A percentile compares a stretch with the other conserved stretches of the same genome.
Conservation (phyloP, 2,113 vertebrate genomes). For the Excalfactoria chinensis region DNA sequence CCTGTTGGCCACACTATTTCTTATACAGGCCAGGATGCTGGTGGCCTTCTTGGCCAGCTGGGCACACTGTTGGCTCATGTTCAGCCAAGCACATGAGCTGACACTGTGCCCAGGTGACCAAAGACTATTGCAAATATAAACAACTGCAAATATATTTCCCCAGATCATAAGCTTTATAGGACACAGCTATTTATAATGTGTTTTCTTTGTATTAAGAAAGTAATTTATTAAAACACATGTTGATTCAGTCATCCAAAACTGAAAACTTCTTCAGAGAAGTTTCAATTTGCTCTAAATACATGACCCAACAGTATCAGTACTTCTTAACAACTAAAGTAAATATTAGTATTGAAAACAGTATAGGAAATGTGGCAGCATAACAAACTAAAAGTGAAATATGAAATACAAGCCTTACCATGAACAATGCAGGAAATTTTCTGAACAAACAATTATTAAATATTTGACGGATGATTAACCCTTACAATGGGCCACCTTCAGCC, state of each 20-base stretch:
- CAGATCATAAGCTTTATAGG: not conserved
- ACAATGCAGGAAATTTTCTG: slow-evolving; percentile 78
- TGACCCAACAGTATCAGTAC: not conserved
- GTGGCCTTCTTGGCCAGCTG: too few species aligned
- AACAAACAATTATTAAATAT: slow-evolving; percentile 67
- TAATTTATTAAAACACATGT: not conserved
- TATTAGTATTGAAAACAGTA: not conserved
- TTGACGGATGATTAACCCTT: slow-evolving; percentile 65
- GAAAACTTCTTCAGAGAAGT: not conserved
- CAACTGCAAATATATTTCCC: not conserved
- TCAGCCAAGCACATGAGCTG: too few species aligned
- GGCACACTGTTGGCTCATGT: too few species aligned
- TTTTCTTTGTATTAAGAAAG: not conserved
- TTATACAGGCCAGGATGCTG: too few species aligned
- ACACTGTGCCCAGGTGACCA: too few species aligned
- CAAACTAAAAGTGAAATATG: not conserved
- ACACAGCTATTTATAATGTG: not conserved
- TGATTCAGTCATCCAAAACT: not conserved
- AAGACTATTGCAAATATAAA: not conserved
- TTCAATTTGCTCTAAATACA: not conserved
- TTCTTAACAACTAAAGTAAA: not conserved
- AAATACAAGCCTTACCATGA: slow-evolving; percentile 79
- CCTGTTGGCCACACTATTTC: too few species aligned
- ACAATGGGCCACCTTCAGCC: slow-evolving; percentile 60
- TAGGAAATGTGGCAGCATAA: not conserved